Evolutionary conservation across 2,888 invertebrate species (phyloP), one percentile per base, ranked within the genome.

Genomic region (Ethmia dodecea): DNA sequence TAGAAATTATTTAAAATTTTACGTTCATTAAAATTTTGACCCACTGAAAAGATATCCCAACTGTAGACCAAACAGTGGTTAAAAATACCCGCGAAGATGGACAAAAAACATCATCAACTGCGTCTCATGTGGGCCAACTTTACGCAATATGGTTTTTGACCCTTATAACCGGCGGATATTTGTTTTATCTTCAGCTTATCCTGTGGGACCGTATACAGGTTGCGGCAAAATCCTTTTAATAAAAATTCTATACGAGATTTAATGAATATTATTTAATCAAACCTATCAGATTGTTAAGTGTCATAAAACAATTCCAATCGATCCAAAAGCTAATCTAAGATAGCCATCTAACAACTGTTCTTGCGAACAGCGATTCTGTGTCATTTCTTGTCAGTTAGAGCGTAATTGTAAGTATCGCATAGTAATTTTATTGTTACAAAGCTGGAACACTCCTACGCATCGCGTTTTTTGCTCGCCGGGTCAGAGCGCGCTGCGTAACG

Each of bases 91-190:
- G 36, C 47, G 40, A 50, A 55, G 60, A 52, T 76, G 75, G 75
- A 72, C 81, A 84, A 84, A 86, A 86, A 86, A 81, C 47, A 46
- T 47, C 55, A 46, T 43, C 52, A 42, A 47, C 41, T 43, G 57
- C 57, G 50, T 51, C 72, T 76, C 83, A 80, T 65, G 61, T 79
- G 84, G 83, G 60, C 68, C 66, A 68, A 67, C 69, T 74, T 72
- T 73, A 69, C 78, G 77, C 81, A 84, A 81, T 80, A 78, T 84
- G 86, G 83, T 72, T 60, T 81, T 73, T 84, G 84, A 84, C 86
- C 83, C 72, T 69, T 68, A 65, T 60, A 73, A 63, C 75, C 73
- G 57, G 51, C 75, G 83, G 80, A 78, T 86, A 83, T 83, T 83
- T 84, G 64, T 81, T 76, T 80, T 78, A 76, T 77, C 67, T 59